These are phyloP conservation scores for Misgurnus mizolepis DNA, from an alignment of 2,113 vertebrate genomes.

Conservation along the genomic window DNA sequence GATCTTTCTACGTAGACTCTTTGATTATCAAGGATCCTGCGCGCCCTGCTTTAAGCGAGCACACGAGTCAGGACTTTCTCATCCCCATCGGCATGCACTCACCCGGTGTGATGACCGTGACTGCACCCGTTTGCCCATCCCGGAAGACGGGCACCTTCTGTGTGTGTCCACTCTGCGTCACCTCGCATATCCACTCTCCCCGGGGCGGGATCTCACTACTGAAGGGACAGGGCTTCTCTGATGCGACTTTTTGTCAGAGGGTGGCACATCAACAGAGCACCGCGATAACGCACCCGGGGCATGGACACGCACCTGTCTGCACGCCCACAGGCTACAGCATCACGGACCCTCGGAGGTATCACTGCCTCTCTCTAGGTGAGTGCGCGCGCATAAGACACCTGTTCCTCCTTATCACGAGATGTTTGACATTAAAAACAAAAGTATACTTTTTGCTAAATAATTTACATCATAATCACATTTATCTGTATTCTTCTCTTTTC, in stretches of 20 bases:
- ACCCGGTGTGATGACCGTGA: slow-evolving; percentile 87
- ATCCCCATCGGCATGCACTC: slow-evolving; percentile 92
- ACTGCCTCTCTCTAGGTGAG: slow-evolving; percentile 93
- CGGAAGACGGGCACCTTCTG: slow-evolving; percentile 94
- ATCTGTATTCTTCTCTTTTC: not conserved
- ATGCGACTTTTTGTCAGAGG: slow-evolving; percentile 85
- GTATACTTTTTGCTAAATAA: too few relatives aligned
- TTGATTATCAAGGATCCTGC: slow-evolving; percentile 96
- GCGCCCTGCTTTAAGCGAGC: slow-evolving; percentile 79
- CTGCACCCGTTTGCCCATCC: slow-evolving; percentile 84
- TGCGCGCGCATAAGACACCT: slow-evolving; percentile 41
- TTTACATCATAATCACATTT: too few relatives aligned
- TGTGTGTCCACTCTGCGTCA: slow-evolving; percentile 94
- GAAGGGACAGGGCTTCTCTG: slow-evolving; percentile 85
- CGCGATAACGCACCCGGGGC: slow-evolving; percentile 82
- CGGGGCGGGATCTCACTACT: slow-evolving; percentile 82
- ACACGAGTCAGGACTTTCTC: slow-evolving; percentile 87
- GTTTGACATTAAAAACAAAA: not conserved
- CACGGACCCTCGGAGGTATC: slow-evolving; percentile 91
- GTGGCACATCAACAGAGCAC: slow-evolving; percentile 76
- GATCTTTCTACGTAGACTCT: slow-evolving; percentile 98
- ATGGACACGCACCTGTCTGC: slow-evolving; percentile 89
- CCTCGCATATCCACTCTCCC: slow-evolving; percentile 90
- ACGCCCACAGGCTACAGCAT: slow-evolving; percentile 87
- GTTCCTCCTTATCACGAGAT: slow-evolving; percentile 23